Conservation (phyloP, 1,140 invertebrate genomes). For the Leptinotarsa undecemlineata region DNA sequence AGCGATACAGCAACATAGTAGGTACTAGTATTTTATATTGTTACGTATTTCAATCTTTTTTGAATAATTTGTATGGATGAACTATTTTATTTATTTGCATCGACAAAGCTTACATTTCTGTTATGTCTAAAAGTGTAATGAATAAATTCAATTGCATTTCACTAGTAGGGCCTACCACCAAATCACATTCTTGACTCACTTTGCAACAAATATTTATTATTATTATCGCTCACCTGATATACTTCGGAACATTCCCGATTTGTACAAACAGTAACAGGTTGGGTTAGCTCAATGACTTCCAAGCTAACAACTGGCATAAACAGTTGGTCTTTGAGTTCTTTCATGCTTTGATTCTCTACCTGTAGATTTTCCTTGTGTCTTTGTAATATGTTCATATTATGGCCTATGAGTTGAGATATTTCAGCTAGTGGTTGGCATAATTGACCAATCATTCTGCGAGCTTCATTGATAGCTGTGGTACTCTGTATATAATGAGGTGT, state of each 20-base stretch:
- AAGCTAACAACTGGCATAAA: constrained; percentile 49
- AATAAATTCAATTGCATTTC: no score
- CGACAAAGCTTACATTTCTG: no score
- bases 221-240: constrained; percentile 32
- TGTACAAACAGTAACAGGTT: constrained; percentile 50
- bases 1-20: no score
- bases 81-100: no score
- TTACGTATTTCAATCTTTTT: no score
- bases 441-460: constrained; percentile 45
- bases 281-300: constrained; percentile 38
- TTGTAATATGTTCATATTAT: constrained; percentile 45
- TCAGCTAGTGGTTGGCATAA: constrained; percentile 49
- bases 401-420: constrained; percentile 46
- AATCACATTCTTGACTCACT: no score
- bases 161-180: no score
- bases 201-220: no score
- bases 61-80: no score
- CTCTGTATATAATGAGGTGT: constrained; percentile 46
- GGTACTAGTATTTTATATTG: no score
- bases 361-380: constrained; percentile 3
- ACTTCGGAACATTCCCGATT: constrained; percentile 42
- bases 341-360: constrained; percentile 16
- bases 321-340: constrained; percentile 42
- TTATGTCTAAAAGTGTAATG: no score
- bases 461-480: constrained; percentile 48